These are phyloP conservation scores for Aporrectodea caliginosa DNA, from an alignment of 1,140 invertebrate genomes.

Conservation along the genomic window DNA sequence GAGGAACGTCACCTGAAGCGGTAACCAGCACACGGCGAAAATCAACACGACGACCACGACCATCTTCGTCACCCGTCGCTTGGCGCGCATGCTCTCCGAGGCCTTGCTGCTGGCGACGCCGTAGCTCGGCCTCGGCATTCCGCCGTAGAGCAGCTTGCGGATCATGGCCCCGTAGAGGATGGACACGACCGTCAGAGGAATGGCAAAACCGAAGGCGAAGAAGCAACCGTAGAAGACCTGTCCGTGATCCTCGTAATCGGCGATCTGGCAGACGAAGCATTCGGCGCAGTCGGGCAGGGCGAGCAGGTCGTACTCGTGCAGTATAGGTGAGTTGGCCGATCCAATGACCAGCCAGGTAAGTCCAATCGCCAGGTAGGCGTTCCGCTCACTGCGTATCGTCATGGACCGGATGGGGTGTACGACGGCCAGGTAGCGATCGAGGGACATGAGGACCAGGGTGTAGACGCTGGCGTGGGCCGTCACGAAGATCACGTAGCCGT, in stretches of 20 bases:
- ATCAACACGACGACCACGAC: slow-evolving; percentile 89
- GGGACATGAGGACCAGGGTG: slow-evolving; percentile 88
- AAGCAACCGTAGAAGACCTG: slow-evolving; percentile 51
- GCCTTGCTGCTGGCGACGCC: slow-evolving; percentile 63
- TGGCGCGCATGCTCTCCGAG: slow-evolving; percentile 72
- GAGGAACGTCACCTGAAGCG: slow-evolving; percentile 70
- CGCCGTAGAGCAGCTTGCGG: slow-evolving; percentile 59
- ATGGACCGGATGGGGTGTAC: slow-evolving; percentile 89
- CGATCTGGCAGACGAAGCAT: neutral
- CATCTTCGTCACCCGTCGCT: slow-evolving; percentile 81
- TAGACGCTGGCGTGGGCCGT: slow-evolving; percentile 91
- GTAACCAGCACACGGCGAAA: slow-evolving; percentile 92
- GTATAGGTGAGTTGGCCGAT: slow-evolving; percentile 67
- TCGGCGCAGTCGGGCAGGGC: neutral
- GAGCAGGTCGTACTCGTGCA: slow-evolving; percentile 58
- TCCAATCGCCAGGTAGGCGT: slow-evolving; percentile 68
- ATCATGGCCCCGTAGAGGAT: slow-evolving; percentile 88
- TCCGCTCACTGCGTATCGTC: slow-evolving; percentile 76
- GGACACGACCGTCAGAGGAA: slow-evolving; percentile 68
- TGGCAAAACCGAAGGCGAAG: slow-evolving; percentile 56
- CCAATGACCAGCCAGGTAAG: slow-evolving; percentile 75
- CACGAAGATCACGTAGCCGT: slow-evolving; percentile 68
- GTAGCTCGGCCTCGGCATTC: slow-evolving; percentile 40
- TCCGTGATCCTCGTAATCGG: neutral
- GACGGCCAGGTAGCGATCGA: slow-evolving; percentile 90